Percentiles rank a stretch among this genome's conserved stretches.
These are phyloP conservation scores for Antrozous pallidus DNA, from an alignment of 2,797 vertebrate genomes.

Conservation along the genomic window DNA sequence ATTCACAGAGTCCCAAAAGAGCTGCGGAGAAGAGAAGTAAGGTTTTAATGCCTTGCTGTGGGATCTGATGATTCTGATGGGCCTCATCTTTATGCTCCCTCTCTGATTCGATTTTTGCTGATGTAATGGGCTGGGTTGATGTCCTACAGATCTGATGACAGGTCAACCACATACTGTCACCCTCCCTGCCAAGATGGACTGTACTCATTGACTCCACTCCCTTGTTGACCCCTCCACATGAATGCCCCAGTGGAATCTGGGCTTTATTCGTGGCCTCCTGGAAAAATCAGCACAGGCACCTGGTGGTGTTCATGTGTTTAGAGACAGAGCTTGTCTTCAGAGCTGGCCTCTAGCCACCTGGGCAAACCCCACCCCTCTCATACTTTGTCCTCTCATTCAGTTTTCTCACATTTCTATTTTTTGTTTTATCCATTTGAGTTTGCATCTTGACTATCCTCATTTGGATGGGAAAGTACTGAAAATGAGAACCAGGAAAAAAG, in stretches of 20 bases:
- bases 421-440: background rate
- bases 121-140: constrained; percentile 71
- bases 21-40: background rate
- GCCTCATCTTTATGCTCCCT: background rate
- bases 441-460: background rate
- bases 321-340: background rate
- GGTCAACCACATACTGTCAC: constrained; percentile 64
- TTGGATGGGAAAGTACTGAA: background rate
- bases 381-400: background rate
- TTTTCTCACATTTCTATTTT: background rate
- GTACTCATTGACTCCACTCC: background rate
- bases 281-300: background rate
- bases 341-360: background rate
- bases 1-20: background rate
- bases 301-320: background rate
- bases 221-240: background rate
- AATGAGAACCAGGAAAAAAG: background rate
- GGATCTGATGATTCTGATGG: background rate
- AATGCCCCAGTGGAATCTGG: background rate
- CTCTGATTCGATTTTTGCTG: constrained; percentile 60
- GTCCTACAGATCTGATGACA: constrained; percentile 67
- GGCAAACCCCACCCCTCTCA: background rate
- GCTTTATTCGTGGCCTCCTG: background rate
- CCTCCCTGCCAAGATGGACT: constrained; percentile 61
- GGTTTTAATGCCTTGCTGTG: background rate